Base-by-base conservation (phyloP, 2,797 vertebrate genomes). In the Coregonus suidteri region DNA sequence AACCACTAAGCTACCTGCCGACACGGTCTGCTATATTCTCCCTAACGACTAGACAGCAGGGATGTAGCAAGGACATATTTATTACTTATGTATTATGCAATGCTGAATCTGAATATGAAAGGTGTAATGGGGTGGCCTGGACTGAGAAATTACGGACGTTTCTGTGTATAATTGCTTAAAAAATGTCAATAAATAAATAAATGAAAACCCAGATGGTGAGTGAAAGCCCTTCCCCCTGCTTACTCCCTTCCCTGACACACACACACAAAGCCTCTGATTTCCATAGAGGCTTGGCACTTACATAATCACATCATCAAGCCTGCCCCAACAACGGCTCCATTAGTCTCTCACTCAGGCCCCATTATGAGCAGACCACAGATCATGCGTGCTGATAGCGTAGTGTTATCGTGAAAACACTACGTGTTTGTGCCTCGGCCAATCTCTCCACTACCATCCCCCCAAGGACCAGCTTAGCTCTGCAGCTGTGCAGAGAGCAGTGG, bases 301-400 rank as follows among this genome's bases (percentile, higher is more conserved):
- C 90, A 92, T 93, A 94, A 94, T 93, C 88, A 88, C 85, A 91
- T 91, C 89, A 91, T 90, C 87, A 89, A 86, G 75, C 86, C 25
- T 1, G 25, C 25, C 25, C 82, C 81, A 83, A 77, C 77, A 85
- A 82, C 79, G 76, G 75, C 82, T 80, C 79, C 82, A 77, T 84
- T 84, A 59, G 82, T 79, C 80, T 87, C 62, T 80, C 78, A 78
- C 84, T 77, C 18, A 59, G 78, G 70, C 81, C 77, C 80, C 78
- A 80, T 87, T 87, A 88, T 9, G 16, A 84, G 86, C 53, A 68
- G 80, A 89, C 82, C 79, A 76, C 81, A 85, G 85, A 88, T 86
- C 37, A 59, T 86, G 82, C 81, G 80, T 86, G 82, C 79, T 35
- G 84, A 91, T 83, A 82, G 81, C 62, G 67, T 79, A 70, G 76